Evolutionary conservation across 2,888 invertebrate species (phyloP).

Genomic region (Scaptomyza cyrtandrae): DNA sequence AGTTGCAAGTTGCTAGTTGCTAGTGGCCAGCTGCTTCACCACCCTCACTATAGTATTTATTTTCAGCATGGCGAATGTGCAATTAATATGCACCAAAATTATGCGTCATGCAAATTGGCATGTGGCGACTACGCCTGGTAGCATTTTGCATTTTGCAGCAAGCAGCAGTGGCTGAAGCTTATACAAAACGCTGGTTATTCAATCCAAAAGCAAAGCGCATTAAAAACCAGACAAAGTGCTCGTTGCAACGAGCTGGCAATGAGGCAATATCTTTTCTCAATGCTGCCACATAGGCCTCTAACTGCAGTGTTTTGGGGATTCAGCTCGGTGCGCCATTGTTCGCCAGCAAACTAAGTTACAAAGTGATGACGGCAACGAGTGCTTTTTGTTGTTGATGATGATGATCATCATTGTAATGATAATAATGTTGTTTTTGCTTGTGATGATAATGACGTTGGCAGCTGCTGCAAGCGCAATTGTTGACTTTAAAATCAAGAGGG

Average conservation of each 20-base stretch:
- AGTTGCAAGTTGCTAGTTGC: constrained; percentile 7
- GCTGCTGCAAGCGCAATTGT: constrained; percentile 43
- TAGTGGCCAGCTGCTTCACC: not conserved
- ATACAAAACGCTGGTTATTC: constrained; percentile 11
- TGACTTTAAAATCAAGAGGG: constrained; percentile 53
- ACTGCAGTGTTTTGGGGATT: constrained; percentile 3
- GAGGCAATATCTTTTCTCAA: not conserved
- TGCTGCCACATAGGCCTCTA: constrained; percentile 36
- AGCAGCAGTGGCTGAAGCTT: constrained; percentile 14
- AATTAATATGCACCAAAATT: constrained; percentile 57
- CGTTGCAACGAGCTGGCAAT: constrained; percentile 5
- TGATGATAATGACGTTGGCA: constrained; percentile 4
- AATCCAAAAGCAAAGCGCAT: constrained; percentile 42
- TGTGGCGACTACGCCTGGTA: constrained; percentile 20
- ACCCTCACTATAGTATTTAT: constrained; percentile 19
- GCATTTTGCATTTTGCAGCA: constrained; percentile 10
- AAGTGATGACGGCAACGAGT: constrained; percentile 35
- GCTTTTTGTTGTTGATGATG: constrained; percentile 7
- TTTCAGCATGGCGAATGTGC: constrained; percentile 36
- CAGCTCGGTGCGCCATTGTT: constrained; percentile 36
- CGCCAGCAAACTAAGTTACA: constrained; percentile 46
- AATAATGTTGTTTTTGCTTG: constrained; percentile 9
- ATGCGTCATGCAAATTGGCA: constrained; percentile 54
- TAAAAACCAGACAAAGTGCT: constrained; percentile 36
- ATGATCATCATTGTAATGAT: constrained; percentile 2